These are phyloP conservation scores for Cercopithecus mona DNA, from an alignment of 2,113 vertebrate genomes.

Conservation along the genomic window DNA sequence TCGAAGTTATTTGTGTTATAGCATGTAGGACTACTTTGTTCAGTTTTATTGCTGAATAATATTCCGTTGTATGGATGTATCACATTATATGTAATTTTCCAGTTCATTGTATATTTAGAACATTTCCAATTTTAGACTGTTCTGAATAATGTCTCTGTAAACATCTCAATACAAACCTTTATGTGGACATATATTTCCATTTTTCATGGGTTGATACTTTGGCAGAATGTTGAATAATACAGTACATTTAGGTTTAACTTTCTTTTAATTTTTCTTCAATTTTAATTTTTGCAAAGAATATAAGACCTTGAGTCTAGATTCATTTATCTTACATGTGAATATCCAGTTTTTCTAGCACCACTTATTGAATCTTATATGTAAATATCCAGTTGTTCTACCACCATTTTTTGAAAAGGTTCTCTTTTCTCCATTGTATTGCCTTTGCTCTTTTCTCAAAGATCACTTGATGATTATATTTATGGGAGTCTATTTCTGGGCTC, in stretches of 20 bases:
- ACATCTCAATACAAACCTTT: neutral
- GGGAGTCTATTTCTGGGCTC: neutral
- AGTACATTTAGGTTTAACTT: neutral
- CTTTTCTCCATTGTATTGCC: neutral
- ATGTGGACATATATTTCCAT: neutral
- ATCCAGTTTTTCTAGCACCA: neutral
- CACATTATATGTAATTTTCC: neutral
- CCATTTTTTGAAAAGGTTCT: neutral
- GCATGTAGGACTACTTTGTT: neutral
- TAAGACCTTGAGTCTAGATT: neutral
- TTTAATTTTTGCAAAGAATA: neutral
- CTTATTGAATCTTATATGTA: neutral
- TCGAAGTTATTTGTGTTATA: neutral
- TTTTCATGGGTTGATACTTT: neutral
- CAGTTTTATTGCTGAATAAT: neutral
- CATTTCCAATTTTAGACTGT: neutral
- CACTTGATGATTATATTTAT: neutral
- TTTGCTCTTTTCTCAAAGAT: neutral
- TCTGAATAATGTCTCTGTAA: neutral
- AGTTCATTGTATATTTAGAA: neutral
- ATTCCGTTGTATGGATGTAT: neutral
- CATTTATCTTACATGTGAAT: neutral
- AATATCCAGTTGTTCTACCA: neutral
- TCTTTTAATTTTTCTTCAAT: too few relatives aligned
- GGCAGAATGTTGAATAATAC: neutral